Conservation (phyloP, 2,888 invertebrate genomes). For the Trisateles emortualis region DNA sequence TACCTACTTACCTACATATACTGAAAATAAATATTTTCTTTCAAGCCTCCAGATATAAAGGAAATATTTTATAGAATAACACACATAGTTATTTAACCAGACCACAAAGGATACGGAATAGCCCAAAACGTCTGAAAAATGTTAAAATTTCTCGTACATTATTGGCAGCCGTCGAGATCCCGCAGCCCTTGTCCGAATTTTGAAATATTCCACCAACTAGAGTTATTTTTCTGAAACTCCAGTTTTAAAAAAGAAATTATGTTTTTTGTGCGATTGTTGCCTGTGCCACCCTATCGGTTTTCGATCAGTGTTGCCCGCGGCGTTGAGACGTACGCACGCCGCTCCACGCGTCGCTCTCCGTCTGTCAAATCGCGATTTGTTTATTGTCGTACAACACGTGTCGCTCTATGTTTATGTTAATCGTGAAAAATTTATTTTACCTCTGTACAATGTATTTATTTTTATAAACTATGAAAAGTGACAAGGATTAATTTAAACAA, state of each 20-base stretch:
- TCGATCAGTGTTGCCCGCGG: conserved; percentile 74
- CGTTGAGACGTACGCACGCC: conserved; percentile 68
- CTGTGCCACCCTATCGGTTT: conserved; percentile 65
- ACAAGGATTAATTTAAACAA: conserved; percentile 33
- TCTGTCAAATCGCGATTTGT: conserved; percentile 60
- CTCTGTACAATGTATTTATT: conserved; percentile 13
- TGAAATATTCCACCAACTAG: conserved; percentile 8
- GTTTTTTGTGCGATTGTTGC: conserved; percentile 53
- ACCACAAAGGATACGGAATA: conserved; percentile 9
- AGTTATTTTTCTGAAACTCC: conserved; percentile 45
- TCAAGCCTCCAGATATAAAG: conserved; percentile 9
- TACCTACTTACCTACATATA: conserved; percentile 11
- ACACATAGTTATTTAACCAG: conserved; percentile 15
- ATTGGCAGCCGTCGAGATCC: conserved; percentile 9
- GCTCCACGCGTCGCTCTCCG: conserved; percentile 43
- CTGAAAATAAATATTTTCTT: conserved; percentile 10
- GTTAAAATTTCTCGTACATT: conserved; percentile 12
- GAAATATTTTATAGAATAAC: conserved; percentile 26
- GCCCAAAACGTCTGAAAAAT: conserved; percentile 2
- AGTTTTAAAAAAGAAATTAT: conserved; percentile 32
- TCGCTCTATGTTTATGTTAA: conserved; percentile 42
- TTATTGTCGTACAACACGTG: conserved; percentile 65
- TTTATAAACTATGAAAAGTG: conserved; percentile 23
- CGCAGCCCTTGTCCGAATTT: neutral
- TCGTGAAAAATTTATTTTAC: conserved; percentile 24